Evolutionary conservation across 2,797 vertebrate species (phyloP).

Genomic region (Paguma larvata): DNA sequence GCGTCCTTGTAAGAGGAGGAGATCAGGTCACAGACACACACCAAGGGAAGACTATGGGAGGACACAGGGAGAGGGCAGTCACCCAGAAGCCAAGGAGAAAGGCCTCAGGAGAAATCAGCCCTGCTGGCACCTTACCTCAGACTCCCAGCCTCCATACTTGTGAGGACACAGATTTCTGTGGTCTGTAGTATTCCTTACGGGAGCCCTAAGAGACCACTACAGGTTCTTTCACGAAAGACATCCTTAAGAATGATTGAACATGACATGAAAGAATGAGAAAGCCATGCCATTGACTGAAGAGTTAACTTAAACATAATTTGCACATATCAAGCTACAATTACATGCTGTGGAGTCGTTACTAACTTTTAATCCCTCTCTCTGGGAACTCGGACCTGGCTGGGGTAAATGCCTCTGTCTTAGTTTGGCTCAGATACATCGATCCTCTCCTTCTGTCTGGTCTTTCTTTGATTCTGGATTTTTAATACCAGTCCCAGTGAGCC

Average conservation of each 20-base stretch:
- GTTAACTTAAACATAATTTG: background rate
- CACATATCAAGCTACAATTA: background rate
- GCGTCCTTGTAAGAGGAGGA: background rate
- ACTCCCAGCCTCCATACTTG: background rate
- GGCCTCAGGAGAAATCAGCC: background rate
- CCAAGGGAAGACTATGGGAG: background rate
- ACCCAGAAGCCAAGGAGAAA: background rate
- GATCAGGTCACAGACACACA: background rate
- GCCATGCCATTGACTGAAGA: background rate
- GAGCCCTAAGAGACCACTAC: background rate
- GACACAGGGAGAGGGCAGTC: background rate
- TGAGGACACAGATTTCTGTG: background rate
- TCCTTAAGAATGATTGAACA: background rate
- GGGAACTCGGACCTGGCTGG: background rate
- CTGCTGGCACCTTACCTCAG: background rate
- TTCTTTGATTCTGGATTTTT: background rate
- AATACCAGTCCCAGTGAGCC: background rate
- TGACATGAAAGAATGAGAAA: background rate
- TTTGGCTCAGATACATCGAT: background rate
- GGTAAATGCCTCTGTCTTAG: background rate
- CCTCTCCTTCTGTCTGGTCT: background rate
- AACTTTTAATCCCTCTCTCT: background rate
- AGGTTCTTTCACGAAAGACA: background rate
- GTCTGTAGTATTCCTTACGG: background rate
- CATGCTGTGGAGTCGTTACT: too few species aligned